Conservation (phyloP, 2,113 vertebrate species). For the Oophaga pumilio region DNA sequence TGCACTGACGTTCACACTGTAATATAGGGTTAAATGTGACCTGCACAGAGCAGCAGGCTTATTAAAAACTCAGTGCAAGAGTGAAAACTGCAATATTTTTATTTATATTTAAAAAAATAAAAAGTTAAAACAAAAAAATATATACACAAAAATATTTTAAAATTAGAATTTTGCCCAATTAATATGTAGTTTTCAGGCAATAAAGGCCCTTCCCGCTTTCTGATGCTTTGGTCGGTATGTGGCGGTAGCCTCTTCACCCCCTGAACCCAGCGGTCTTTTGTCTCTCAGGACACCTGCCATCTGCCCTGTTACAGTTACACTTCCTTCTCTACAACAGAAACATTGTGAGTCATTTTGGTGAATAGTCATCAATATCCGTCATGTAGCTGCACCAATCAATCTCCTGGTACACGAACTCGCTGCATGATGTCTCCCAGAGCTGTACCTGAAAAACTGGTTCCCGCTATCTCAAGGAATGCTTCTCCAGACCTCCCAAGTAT, state of each 20-base stretch:
- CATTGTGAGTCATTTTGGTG: neutral
- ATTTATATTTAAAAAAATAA: too few relatives aligned
- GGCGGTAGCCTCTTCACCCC: neutral
- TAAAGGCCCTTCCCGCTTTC: neutral
- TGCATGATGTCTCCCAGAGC: neutral
- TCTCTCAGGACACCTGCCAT: neutral
- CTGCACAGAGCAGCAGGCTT: too few relatives aligned
- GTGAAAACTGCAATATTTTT: too few relatives aligned
- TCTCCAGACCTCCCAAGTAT: conserved; percentile 41
- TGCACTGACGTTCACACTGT: too few relatives aligned
- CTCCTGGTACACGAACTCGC: neutral
- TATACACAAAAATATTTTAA: neutral
- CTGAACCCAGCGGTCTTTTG: neutral
- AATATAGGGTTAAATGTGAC: too few relatives aligned
- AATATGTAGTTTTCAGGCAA: too few relatives aligned
- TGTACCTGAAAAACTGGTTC: conserved; percentile 48
- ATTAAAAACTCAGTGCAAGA: too few relatives aligned
- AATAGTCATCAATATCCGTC: conserved; percentile 35
- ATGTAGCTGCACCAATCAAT: conserved; percentile 1
- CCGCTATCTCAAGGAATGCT: conserved; percentile 20
- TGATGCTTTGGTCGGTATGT: neutral
- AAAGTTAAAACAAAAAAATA: neutral
- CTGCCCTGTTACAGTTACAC: neutral
- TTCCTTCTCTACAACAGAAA: conserved; percentile 9
- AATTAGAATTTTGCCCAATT: too few relatives aligned